Base-by-base conservation (phyloP, 2,888 invertebrate genomes). In the Muschampia plurimacula region DNA sequence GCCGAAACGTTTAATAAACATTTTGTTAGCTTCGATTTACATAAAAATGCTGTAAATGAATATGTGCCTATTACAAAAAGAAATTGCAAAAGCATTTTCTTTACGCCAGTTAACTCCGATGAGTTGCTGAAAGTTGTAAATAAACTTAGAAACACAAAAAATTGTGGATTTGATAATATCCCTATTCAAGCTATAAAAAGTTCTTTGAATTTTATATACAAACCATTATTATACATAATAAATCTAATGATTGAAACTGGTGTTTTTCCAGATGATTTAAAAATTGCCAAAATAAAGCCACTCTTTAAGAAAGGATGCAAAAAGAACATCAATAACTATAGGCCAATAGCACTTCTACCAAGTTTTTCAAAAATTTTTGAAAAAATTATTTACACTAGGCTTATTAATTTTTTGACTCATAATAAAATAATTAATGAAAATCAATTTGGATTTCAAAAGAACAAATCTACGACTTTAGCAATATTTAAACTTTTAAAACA, bases 231-330 rank as follows among this genome's bases (percentile, higher is more conserved):
- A 5, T 36, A 60, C 36, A 60, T 60, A 36, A 8, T 55, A 28
- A 67, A 67, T 55, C 4, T 67, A 28, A 46, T 46, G 22, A 32
- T 68, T 3, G 49, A 57, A n/a, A 59, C 49, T 22, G 68, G 68
- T 13, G 12, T 13, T 7, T 68, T 60, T 9, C 68, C 68, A 6
- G 55, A 59, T 4, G 15, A n/a, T 15, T 39, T 68, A 28, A 68
- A 68, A 66, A 55, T 36, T 39, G 46, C 66, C 15, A 39, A 46
- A 44, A 46, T 55, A 10, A 66, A 66, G 10, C 66, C 66, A 3
- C 10, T 55, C 0, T 55, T 55, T 10, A 66, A 66, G 10, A 66
- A 66, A 28, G 66, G 66, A 7, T 4, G 2, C 6, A 49, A 6
- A 15, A n/a, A n/a, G 6, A n/a, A 49, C 10, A 1, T 49, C 0